Conservation (phyloP, 1,140 invertebrate species). For the Drosophila guanche region DNA sequence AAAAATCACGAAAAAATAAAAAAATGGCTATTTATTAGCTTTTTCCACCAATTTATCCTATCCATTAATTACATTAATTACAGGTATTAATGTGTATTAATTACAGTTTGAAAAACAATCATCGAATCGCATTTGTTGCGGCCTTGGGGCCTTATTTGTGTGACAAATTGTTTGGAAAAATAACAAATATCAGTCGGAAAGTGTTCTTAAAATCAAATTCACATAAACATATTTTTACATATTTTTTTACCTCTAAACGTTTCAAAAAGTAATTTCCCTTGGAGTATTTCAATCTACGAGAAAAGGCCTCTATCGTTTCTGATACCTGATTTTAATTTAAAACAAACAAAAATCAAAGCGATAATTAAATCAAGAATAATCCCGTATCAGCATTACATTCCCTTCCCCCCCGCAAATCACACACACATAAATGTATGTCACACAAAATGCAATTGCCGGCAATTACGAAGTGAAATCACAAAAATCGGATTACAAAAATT, state of each 20-base stretch:
- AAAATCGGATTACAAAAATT: constrained; percentile 53
- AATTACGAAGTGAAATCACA: constrained; percentile 51
- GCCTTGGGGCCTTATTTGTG: neutral
- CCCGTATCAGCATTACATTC: neutral
- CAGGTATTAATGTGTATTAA: constrained; percentile 33
- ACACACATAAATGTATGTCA: constrained; percentile 24
- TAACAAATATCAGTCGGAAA: constrained; percentile 1
- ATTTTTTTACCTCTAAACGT: no score
- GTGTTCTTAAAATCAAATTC: constrained; percentile 30
- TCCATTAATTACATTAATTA: constrained; percentile 2
- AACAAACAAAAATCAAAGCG: no score
- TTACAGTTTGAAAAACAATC: constrained; percentile 42
- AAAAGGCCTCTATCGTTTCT: no score
- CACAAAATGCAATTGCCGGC: constrained; percentile 67
- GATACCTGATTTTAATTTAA: no score
- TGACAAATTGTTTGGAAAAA: constrained; percentile 36
- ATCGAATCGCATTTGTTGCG: constrained; percentile 44
- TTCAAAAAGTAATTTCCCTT: no score
- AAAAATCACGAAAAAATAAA: no score
- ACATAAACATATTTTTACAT: neutral
- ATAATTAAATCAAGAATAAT: neutral
- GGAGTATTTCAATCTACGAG: no score
- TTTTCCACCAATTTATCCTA: neutral
- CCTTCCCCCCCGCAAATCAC: neutral
- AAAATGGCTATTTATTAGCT: neutral